Conservation (phyloP, 2,113 vertebrate genomes). For the Eidolon helvum region DNA sequence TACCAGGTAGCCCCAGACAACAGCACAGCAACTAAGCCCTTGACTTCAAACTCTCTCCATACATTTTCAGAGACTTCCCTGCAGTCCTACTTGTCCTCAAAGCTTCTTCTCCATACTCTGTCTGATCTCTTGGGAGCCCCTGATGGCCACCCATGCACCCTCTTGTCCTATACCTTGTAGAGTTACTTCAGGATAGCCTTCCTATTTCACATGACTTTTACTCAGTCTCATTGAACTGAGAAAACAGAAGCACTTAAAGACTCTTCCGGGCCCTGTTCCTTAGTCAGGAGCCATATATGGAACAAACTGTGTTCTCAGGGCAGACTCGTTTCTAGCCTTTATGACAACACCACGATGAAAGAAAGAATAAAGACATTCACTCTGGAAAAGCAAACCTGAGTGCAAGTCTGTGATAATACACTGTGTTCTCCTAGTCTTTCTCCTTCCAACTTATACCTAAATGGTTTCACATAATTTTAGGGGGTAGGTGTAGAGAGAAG, state of each 20-base stretch:
- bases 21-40: neutral
- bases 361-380: neutral
- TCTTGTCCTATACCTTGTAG: neutral
- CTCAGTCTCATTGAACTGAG: neutral
- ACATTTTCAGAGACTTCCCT: neutral
- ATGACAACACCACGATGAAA: neutral
- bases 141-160: neutral
- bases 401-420: neutral
- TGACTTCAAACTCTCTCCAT: neutral
- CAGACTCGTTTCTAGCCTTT: neutral
- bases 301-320: neutral
- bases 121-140: neutral
- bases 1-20: neutral
- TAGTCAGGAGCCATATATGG: neutral
- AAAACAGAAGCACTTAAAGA: neutral
- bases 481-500: neutral
- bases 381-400: neutral
- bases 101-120: neutral
- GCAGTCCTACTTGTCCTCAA: neutral
- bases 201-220: neutral
- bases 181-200: neutral
- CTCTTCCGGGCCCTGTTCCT: neutral
- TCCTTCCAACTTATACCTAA: neutral
- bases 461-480: neutral
- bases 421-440: neutral